Conservation (phyloP, 2,888 invertebrate genomes). For the Poecilobothrus nobilitatus region DNA sequence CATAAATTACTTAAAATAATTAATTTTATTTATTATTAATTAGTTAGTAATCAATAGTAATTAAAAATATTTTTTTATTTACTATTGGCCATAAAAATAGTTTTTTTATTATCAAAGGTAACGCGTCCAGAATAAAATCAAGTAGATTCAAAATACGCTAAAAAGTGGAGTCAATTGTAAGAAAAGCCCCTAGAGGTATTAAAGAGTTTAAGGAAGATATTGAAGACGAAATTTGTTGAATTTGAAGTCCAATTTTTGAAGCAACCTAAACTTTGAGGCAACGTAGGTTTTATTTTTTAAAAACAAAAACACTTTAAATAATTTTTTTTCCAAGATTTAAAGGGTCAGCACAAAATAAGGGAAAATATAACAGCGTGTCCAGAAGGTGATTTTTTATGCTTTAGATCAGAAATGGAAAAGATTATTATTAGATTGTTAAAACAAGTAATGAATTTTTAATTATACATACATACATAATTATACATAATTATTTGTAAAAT, state of each 20-base stretch:
- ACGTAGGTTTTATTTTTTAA: slow-evolving; percentile 53
- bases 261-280: slow-evolving; percentile 83
- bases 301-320: no score
- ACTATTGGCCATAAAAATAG: no score
- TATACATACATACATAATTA: no score
- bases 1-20: no score
- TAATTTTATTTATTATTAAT: no score
- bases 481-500: slow-evolving; percentile 48
- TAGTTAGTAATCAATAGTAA: no score
- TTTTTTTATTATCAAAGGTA: slow-evolving; percentile 71
- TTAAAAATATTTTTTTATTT: no score
- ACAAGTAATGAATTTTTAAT: no score
- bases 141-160: slow-evolving; percentile 87
- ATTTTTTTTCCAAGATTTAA: no score
- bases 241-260: slow-evolving; percentile 78
- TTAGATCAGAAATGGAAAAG: slow-evolving; percentile 80
- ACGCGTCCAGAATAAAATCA: slow-evolving; percentile 89
- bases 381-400: slow-evolving; percentile 90
- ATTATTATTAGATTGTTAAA: slow-evolving; percentile 44
- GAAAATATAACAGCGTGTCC: slow-evolving; percentile 87
- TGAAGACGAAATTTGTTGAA: slow-evolving; percentile 41
- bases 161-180: slow-evolving; percentile 85
- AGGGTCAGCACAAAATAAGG: slow-evolving; percentile 52
- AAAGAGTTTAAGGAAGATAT: slow-evolving; percentile 41
- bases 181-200: slow-evolving; percentile 49